phyloP scores from a whole-genome alignment of 2,113 vertebrate species.

The Paratilapia polleni region DNA sequence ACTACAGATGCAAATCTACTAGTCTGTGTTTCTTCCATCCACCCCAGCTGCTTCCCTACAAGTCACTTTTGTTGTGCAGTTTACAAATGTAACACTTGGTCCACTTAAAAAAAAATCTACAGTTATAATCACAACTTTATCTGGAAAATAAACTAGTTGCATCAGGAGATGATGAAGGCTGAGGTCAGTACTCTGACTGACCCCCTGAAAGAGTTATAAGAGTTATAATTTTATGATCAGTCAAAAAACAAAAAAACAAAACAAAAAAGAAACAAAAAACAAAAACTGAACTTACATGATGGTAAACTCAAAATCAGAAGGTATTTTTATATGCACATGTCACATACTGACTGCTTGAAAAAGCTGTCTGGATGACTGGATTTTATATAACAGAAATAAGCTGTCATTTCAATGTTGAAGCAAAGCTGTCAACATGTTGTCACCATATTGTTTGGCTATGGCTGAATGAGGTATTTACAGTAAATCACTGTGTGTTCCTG shows the following conservation, averaged over 20 bases:
- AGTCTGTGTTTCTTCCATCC: not conserved
- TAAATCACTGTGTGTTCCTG: slow-evolving; percentile 4
- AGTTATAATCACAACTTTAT: not conserved
- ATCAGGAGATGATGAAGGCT: not conserved
- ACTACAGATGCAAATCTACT: not conserved
- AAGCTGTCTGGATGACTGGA: not conserved
- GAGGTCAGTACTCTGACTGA: not conserved
- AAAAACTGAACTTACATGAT: not conserved
- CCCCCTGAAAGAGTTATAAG: not conserved
- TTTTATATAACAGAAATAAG: slow-evolving; percentile 24
- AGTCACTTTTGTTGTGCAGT: not conserved
- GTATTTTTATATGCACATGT: not conserved
- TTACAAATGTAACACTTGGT: not conserved
- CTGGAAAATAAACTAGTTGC: not conserved
- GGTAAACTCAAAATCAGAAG: not conserved
- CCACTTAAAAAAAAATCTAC: not conserved
- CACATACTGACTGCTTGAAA: not conserved
- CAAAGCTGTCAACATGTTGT: slow-evolving; percentile 19
- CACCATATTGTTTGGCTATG: slow-evolving; percentile 22
- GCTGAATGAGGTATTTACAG: slow-evolving; percentile 18
- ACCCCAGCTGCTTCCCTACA: not conserved
- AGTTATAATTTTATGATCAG: not conserved
- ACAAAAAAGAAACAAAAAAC: too few species aligned
- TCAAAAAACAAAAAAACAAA: not conserved
- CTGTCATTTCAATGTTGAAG: slow-evolving; percentile 9